Evolutionary conservation across 2,797 vertebrate species (phyloP).

Genomic region (Urocyon cinereoargenteus): DNA sequence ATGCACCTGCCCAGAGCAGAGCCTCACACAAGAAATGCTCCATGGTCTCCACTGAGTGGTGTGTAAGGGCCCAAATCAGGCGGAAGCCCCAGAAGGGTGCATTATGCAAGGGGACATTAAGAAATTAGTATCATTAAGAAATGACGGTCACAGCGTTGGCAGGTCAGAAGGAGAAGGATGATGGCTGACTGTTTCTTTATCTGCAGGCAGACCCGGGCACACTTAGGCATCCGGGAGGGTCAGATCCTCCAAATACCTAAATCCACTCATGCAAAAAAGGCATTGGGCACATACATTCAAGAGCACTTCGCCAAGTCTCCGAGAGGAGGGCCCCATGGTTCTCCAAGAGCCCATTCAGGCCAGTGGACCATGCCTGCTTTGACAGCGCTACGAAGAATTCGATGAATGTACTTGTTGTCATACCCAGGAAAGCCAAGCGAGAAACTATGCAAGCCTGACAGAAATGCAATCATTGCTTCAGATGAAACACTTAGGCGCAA

Average conservation of each 20-base stretch:
- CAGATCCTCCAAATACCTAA: background rate
- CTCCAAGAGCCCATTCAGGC: too few relatives aligned
- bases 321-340: fast-evolving
- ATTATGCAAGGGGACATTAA: fast-evolving
- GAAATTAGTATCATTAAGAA: background rate
- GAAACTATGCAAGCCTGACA: too few relatives aligned
- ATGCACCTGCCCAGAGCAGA: too few relatives aligned
- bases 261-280: background rate
- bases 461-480: background rate
- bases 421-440: background rate
- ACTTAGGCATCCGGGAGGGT: background rate
- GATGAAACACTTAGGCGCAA: background rate
- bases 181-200: background rate
- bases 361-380: too few relatives aligned
- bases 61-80: fast-evolving
- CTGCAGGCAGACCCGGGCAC: fast-evolving
- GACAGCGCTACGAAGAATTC: fast-evolving
- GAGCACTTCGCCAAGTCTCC: fast-evolving
- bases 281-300: fast-evolving
- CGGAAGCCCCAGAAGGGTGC: background rate
- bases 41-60: fast-evolving
- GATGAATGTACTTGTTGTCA: background rate
- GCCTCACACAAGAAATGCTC: background rate
- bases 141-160: background rate
- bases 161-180: background rate